phyloP scores from a whole-genome alignment of 2,888 invertebrate species.

The Troglohyphantes excavatus region DNA sequence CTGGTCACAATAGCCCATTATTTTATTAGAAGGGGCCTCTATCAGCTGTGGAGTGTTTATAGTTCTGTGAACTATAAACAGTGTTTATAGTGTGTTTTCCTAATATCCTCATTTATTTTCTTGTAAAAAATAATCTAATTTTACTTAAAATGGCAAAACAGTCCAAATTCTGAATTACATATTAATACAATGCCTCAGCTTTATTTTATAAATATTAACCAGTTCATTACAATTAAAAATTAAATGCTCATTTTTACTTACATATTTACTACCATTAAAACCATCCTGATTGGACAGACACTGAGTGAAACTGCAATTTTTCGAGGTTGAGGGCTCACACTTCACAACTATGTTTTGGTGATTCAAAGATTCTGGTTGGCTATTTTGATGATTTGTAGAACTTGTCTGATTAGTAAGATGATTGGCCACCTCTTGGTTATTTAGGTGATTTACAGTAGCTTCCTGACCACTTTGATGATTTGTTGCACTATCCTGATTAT shows the following conservation, averaged over 20 bases:
- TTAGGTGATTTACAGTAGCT: not conserved
- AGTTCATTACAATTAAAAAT: no score
- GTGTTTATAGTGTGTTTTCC: no score
- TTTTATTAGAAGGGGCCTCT: no score
- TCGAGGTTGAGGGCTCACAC: constrained; percentile 55
- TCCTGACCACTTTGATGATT: not conserved
- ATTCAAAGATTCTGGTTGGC: not conserved
- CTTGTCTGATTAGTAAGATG: not conserved
- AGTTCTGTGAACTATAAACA: no score
- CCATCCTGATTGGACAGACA: constrained; percentile 81
- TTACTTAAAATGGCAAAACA: not conserved
- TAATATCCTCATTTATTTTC: no score
- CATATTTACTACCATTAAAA: constrained; percentile 83
- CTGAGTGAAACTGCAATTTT: constrained; percentile 10
- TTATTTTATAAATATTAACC: no score
- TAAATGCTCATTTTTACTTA: no score
- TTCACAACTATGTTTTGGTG: constrained; percentile 12
- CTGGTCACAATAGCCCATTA: no score
- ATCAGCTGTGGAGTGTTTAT: no score
- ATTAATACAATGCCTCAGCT: no score
- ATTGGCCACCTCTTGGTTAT: not conserved
- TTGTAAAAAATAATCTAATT: no score
- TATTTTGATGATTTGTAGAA: constrained; percentile 21
- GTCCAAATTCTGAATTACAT: no score
- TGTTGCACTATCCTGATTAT: not conserved